Conservation (phyloP, 2,797 vertebrate species). For the Thunnus albacares region DNA sequence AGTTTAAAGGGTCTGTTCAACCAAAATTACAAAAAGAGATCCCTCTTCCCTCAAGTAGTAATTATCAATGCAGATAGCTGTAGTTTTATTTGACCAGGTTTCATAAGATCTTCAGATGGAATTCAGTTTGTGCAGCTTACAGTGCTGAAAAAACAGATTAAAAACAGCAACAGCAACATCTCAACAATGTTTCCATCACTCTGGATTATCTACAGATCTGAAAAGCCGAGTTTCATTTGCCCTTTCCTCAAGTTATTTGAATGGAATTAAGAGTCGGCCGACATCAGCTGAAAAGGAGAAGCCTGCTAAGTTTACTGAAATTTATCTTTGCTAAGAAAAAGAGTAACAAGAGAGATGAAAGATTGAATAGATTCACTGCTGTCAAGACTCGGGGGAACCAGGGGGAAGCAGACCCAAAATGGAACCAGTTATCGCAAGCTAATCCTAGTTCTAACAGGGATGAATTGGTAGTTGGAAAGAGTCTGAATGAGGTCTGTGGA, state of each 20-base stretch:
- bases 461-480: no score
- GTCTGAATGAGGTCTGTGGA: neutral
- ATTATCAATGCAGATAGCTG: neutral
- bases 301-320: neutral
- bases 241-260: neutral
- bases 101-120: neutral
- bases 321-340: neutral
- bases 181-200: neutral
- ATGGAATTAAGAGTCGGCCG: neutral
- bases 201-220: neutral
- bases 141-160: no score
- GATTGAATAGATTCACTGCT: no score
- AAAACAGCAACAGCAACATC: no score
- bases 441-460: neutral
- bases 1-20: slow-evolving; percentile 19
- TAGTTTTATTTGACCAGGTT: neutral
- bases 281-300: neutral
- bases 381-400: no score
- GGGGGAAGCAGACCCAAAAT: no score
- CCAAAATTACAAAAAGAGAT: neutral
- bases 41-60: neutral
- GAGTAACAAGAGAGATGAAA: neutral
- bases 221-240: neutral
- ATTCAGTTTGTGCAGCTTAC: no score
- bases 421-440: no score